Evolutionary conservation across 92 coral and sea anemone species (phyloP).

Genomic region (Epizoanthus illoricatus): DNA sequence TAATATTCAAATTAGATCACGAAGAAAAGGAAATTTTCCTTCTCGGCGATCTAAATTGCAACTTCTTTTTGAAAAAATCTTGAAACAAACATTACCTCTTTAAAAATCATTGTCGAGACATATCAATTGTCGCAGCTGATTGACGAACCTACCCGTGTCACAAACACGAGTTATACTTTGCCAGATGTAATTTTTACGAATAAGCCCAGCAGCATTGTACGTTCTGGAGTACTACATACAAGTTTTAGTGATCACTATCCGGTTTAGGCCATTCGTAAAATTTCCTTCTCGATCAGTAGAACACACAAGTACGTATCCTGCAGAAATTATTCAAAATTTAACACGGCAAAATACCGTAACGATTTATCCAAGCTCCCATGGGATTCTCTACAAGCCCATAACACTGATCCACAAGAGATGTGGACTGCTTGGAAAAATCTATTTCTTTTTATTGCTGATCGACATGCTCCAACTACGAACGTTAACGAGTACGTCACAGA

Average conservation of each 20-base stretch:
- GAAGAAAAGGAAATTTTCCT: constrained; percentile 10
- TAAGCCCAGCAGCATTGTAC: neutral
- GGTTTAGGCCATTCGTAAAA: neutral
- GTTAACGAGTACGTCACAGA: neutral
- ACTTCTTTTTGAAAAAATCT: too few relatives aligned
- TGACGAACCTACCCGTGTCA: constrained; percentile 9
- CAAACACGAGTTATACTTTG: neutral
- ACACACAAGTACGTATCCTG: neutral
- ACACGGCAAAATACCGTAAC: too few relatives aligned
- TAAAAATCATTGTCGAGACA: too few relatives aligned
- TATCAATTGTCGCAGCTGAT: constrained; percentile 1
- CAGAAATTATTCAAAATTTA: too few relatives aligned
- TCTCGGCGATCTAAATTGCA: constrained; percentile 3
- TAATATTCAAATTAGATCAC: constrained; percentile 7
- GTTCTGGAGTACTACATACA: constrained; percentile 5
- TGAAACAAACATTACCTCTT: too few relatives aligned
- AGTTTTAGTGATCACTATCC: constrained; percentile 8
- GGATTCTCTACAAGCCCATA: too few relatives aligned
- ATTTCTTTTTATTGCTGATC: constrained; percentile 2
- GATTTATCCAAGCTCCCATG: too few relatives aligned
- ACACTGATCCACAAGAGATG: too few relatives aligned
- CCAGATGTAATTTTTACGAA: neutral
- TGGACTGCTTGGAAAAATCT: neutral
- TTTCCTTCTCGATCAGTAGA: neutral
- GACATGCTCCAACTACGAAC: neutral